Evolutionary conservation across 1,140 invertebrate genomes (phyloP).

Genomic region (Helicoverpa zea): DNA sequence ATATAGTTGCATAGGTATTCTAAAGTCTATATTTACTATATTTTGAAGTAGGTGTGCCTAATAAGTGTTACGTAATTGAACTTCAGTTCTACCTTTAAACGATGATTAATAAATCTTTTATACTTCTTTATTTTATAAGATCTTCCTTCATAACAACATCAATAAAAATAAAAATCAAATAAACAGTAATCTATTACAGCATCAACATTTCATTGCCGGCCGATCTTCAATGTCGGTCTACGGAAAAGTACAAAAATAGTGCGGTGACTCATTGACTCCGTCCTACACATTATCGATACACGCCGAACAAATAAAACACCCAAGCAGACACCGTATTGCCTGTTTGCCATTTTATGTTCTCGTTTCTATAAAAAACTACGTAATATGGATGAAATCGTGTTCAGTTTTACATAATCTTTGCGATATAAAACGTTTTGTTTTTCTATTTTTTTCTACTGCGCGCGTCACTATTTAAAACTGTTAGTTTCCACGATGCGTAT

Average conservation of each 20-base stretch:
- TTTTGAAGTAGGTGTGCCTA: too few species aligned
- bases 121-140: too few species aligned
- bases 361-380: slow-evolving; percentile 40
- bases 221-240: slow-evolving; percentile 41
- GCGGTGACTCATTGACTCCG: slow-evolving; percentile 41
- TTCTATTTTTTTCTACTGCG: slow-evolving; percentile 9
- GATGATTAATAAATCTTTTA: too few species aligned
- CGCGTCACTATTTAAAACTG: slow-evolving; percentile 10
- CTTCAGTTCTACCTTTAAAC: too few species aligned
- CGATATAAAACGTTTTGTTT: slow-evolving; percentile 28
- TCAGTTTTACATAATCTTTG: slow-evolving; percentile 26
- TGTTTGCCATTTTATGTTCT: slow-evolving; percentile 43
- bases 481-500: slow-evolving; percentile 4
- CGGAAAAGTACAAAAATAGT: slow-evolving; percentile 51
- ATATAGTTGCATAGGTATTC: too few species aligned
- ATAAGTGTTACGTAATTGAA: too few species aligned
- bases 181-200: slow-evolving; percentile 1
- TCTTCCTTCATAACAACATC: not conserved
- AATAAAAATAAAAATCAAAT: slow-evolving; percentile 15
- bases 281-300: slow-evolving; percentile 42
- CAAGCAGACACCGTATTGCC: slow-evolving; percentile 25
- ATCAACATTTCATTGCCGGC: slow-evolving; percentile 19
- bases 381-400: slow-evolving; percentile 12
- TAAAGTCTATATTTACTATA: too few species aligned
- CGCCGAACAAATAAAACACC: slow-evolving; percentile 25